Base-by-base conservation (phyloP, 2,797 vertebrate species). In the Microctenopoma lineatum region DNA sequence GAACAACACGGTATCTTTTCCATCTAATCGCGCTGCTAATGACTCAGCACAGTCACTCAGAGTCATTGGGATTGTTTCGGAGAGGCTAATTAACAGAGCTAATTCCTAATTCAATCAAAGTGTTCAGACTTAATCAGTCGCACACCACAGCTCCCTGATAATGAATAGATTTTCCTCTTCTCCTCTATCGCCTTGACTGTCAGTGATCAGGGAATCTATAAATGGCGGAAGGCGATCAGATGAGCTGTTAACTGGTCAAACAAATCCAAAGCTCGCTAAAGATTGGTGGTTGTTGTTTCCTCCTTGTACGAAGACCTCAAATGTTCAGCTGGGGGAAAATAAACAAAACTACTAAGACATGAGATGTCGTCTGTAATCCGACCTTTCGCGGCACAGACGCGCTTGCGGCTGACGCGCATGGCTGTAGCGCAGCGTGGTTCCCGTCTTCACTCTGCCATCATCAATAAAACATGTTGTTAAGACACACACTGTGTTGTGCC, bases 81-180 rank as follows among this genome's bases (percentile, higher is more conserved):
- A 5, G 0, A 18, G 12, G 3, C 34, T n/a, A 0, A 13, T 45
- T 4, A 21, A 21, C 4, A n/a, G 4, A 34, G 34, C 41, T 25
- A 12, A 59, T 61, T 76, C 10, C 32, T 69, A 82, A 88, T 82
- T 51, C 14, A 79, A 80, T 87, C 83, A 89, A 46, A 53, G 62
- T 9, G 48, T 41, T 59, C 6, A 4, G 58, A 76, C 8, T 15
- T 50, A 12, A 66, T 79, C 77, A 70, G 7, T 42, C 9, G 18
- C 29, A 36, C 59, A 63, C 81, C 69, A 68, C 36, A 29, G 16
- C 1, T 6, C 5, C 3, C n/a, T 38, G 79, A 79, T 80, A 66
- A 67, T 5, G 6, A 58, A 47, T 3, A 2, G 61, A 47, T 36
- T 12, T 6, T 2, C 13, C 13, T 62, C 18, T 50, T 21, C 46